A percentile compares a stretch with the other conserved stretches of the same genome.
Evolutionary conservation across 2,888 invertebrate species (phyloP).

Genomic region (Mimas tiliae): DNA sequence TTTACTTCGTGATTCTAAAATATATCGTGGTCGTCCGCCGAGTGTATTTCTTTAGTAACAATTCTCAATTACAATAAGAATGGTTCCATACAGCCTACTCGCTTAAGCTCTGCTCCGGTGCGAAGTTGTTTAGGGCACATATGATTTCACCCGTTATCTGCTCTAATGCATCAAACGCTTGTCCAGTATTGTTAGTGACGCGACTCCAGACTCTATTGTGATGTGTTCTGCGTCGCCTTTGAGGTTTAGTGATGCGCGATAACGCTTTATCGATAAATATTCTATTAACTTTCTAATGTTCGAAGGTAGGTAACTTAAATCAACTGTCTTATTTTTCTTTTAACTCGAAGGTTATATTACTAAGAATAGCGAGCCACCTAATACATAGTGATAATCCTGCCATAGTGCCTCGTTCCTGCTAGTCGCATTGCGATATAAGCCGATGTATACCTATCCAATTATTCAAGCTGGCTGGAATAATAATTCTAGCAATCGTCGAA

Average conservation of each 20-base stretch:
- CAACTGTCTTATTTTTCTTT: no score
- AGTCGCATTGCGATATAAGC: no score
- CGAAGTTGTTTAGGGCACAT: constrained; percentile 50
- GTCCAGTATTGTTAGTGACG: constrained; percentile 81
- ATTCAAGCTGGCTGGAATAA: no score
- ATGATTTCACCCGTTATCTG: constrained; percentile 80
- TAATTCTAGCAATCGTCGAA: no score
- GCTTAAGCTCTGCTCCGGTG: constrained; percentile 47
- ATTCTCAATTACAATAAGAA: constrained; percentile 30
- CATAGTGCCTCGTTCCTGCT: no score
- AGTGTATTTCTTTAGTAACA: not conserved
- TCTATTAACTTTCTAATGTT: not conserved
- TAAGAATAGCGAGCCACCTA: no score
- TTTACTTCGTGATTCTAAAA: no score
- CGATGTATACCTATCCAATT: no score
- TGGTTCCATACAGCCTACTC: constrained; percentile 34
- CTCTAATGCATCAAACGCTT: constrained; percentile 80
- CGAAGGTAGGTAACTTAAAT: no score
- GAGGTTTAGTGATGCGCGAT: constrained; percentile 34
- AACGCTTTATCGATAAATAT: not conserved
- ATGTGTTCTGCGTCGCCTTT: constrained; percentile 42
- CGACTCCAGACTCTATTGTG: constrained; percentile 59
- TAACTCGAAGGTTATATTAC: no score
- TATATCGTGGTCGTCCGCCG: no score
- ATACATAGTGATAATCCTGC: no score